A percentile compares a stretch with the other conserved stretches of the same genome.
Evolutionary conservation across 2,113 vertebrate genomes (phyloP).

Genomic region (Colinus virginianus): DNA sequence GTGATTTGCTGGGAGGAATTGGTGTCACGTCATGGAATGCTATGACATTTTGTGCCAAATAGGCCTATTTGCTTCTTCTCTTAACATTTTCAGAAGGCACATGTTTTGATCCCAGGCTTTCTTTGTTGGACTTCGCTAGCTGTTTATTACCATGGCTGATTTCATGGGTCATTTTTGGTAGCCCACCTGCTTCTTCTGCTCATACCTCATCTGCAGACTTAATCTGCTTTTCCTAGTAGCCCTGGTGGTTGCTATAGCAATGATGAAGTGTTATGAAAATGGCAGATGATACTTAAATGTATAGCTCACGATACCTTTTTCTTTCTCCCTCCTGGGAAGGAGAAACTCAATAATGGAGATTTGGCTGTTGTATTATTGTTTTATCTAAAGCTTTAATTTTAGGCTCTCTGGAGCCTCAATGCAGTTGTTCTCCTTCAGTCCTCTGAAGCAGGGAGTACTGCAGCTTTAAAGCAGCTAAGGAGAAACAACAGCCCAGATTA

Average conservation of each 20-base stretch:
- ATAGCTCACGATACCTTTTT: not conserved
- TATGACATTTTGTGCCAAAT: not conserved
- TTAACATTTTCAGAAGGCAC: not conserved
- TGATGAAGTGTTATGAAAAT: constrained; percentile 27
- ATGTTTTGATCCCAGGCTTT: fast-evolving
- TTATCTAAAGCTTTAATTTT: not conserved
- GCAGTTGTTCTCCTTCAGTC: not conserved
- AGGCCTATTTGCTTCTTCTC: not conserved
- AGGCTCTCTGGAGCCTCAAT: not conserved
- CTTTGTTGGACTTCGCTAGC: not conserved
- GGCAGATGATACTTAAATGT: constrained; percentile 7
- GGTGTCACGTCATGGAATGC: not conserved
- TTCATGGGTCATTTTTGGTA: not conserved
- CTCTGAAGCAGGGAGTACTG: not conserved
- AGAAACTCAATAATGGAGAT: not conserved
- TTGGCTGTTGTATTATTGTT: not conserved
- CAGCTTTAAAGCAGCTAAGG: not conserved
- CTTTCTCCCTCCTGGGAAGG: not conserved
- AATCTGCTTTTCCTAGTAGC: not conserved
- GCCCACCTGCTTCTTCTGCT: not conserved
- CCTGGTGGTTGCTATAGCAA: constrained; percentile 39
- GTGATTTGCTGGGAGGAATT: not conserved
- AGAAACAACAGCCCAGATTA: not conserved
- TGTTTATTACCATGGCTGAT: not conserved
- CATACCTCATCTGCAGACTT: constrained; percentile 7